Conservation (phyloP, 1,140 invertebrate species). For the Trialeurodes vaporariorum region DNA sequence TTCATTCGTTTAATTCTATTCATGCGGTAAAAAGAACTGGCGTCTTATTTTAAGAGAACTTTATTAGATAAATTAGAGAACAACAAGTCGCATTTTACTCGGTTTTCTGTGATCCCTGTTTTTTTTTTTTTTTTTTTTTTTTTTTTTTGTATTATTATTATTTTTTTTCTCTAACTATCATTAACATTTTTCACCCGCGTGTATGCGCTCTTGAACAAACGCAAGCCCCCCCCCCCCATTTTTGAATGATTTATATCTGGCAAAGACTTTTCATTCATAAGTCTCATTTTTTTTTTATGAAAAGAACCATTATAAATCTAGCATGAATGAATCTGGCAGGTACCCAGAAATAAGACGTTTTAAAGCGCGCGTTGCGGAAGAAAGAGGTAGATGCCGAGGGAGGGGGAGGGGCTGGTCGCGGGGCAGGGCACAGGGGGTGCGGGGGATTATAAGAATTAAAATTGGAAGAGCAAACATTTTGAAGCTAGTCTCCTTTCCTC, state of each 20-base stretch:
- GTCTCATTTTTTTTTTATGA: background rate
- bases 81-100: too few relatives aligned
- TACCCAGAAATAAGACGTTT: background rate
- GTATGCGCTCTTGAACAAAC: too few relatives aligned
- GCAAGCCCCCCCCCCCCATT: background rate
- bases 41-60: background rate
- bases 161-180: too few relatives aligned
- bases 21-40: background rate
- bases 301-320: background rate
- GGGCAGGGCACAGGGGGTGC: too few relatives aligned
- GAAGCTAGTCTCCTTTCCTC: background rate
- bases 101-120: too few relatives aligned
- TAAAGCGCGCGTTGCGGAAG: too few relatives aligned
- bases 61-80: background rate
- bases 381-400: background rate
- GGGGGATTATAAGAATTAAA: background rate
- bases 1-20: too few relatives aligned
- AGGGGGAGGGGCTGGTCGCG: too few relatives aligned
- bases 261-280: background rate
- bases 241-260: background rate
- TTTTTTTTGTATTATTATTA: too few relatives aligned
- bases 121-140: too few relatives aligned
- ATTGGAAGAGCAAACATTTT: background rate
- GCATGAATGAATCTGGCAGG: background rate
- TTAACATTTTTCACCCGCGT: background rate